Base-by-base conservation (phyloP, 2,113 vertebrate species). In the Cottus gobio region DNA sequence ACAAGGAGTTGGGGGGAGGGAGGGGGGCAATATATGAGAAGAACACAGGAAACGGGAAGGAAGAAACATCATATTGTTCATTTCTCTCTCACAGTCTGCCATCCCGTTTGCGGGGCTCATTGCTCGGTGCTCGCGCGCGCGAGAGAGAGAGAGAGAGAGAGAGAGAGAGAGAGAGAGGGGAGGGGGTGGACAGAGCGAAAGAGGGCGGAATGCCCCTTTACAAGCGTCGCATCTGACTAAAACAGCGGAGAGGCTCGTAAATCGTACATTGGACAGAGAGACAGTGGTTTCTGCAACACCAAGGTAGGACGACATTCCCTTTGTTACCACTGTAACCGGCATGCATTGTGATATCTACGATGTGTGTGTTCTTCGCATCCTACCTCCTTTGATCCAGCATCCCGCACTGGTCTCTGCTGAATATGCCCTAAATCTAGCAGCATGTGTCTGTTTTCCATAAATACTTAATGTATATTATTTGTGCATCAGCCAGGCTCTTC, bases 11-110 rank as follows among this genome's bases (percentile, higher is more conserved):
- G 42, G 42, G 42, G 13, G 13, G 42, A 44, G 83, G 88, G 18
- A 7, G 50, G 82, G 75, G 76, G 2, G 12, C 64, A 88, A 87
- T 86, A 83, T 77, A 87, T 94, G 90, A 94, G 92, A 93, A 92
- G 92, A 93, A 71, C 75, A 88, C 73, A 79, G 90, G 84, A 88
- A 86, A 90, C 90, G 82, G 85, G 84, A 92, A 90, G 89, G 85
- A 89, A 89, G 91, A 87, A 88, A 88, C 91, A 89, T 89, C 92
- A 87, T 84, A 89, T 89, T 89, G 87, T 89, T 87, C 75, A 82
- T 94, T 92, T 93, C 86, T 93, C 80, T 85, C 88, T 90, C 79
- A 90, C 92, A 82, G 87, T 91, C 92, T 90, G 78, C 76, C 76
- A 79, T 93, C 92, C 88, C 88, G 91, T 91, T 79, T 90, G 88